A percentile compares a stretch with the other conserved stretches of the same genome.
phyloP scores from a whole-genome alignment of 2,888 invertebrate species.

The Ophion slaviceki region DNA sequence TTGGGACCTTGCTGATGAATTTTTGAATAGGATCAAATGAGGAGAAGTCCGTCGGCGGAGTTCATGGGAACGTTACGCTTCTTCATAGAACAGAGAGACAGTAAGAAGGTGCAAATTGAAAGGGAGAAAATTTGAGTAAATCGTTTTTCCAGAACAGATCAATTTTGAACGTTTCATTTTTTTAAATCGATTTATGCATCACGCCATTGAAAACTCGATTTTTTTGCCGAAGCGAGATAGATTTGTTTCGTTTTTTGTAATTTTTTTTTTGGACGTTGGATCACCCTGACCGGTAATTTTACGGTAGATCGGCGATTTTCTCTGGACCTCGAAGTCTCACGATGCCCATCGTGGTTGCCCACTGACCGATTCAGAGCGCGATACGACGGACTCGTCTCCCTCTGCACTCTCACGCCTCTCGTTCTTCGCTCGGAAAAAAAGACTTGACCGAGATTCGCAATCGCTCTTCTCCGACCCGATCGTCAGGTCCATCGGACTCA shows the following conservation, averaged over 20 bases:
- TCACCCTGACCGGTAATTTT: slow-evolving; percentile 15
- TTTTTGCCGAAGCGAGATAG: slow-evolving; percentile 11
- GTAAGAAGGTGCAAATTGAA: slow-evolving; percentile 11
- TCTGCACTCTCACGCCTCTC: slow-evolving; percentile 61
- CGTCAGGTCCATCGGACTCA: slow-evolving; percentile 25
- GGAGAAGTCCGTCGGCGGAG: not conserved
- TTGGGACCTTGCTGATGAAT: slow-evolving; percentile 3
- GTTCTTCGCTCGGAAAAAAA: slow-evolving; percentile 17
- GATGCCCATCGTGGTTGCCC: not conserved
- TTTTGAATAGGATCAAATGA: not conserved
- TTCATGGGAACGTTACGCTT: slow-evolving; percentile 23
- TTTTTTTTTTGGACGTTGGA: not conserved
- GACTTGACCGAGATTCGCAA: slow-evolving; percentile 39
- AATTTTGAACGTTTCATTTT: slow-evolving; percentile 20
- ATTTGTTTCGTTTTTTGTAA: slow-evolving; percentile 30
- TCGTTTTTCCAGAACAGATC: slow-evolving; percentile 29
- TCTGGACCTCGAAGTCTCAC: slow-evolving; percentile 31
- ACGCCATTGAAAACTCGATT: slow-evolving; percentile 2
- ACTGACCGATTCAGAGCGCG: not conserved
- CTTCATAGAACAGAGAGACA: not conserved
- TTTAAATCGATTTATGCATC: not conserved
- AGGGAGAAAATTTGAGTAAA: slow-evolving; percentile 10
- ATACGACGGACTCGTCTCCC: slow-evolving; percentile 36
- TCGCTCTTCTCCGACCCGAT: slow-evolving; percentile 55
- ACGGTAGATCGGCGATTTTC: slow-evolving; percentile 2